Percentiles rank a stretch among this genome's conserved stretches.
These are phyloP conservation scores for Drosophila melanica DNA, from an alignment of 1,140 invertebrate species.

Conservation along the genomic window DNA sequence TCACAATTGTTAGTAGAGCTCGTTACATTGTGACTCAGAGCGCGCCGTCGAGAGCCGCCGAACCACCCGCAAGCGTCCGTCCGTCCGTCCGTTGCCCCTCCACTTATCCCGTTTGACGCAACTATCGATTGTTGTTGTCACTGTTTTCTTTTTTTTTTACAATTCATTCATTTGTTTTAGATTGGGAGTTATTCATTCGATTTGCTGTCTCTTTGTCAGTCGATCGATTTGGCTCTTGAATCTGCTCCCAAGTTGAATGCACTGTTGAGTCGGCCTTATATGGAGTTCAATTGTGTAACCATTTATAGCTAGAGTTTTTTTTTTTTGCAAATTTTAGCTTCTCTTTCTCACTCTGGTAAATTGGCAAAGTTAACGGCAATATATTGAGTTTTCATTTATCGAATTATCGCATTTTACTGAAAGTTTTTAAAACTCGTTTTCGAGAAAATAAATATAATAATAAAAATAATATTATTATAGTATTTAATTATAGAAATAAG, in stretches of 20 bases:
- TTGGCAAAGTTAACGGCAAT: not conserved
- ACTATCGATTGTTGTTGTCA: conserved; percentile 12
- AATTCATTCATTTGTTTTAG: conserved; percentile 15
- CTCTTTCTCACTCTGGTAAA: not conserved
- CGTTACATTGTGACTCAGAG: conserved; percentile 40
- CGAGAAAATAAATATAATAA: too few species aligned
- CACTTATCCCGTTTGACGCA: not conserved
- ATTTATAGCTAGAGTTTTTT: conserved; percentile 19
- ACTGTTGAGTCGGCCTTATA: conserved; percentile 35
- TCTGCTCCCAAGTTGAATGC: conserved; percentile 41
- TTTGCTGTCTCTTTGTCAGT: conserved; percentile 25
- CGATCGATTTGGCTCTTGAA: conserved; percentile 32
- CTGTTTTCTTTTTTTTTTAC: conserved; percentile 6
- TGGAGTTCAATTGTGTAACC: conserved; percentile 26
- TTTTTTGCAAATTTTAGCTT: not conserved
- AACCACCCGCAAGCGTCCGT: conserved; percentile 7
- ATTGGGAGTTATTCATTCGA: conserved; percentile 9
- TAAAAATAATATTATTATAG: too few species aligned
- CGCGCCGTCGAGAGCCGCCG: conserved; percentile 19
- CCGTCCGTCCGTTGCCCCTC: not conserved
- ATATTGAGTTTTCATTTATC: too few species aligned
- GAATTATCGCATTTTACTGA: too few species aligned
- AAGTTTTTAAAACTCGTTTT: too few species aligned
- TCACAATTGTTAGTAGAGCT: conserved; percentile 37
- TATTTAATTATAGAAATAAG: too few species aligned